Evolutionary conservation across 2,113 vertebrate genomes (phyloP), one percentile per base, ranked within the genome.

Genomic region (Equus quagga): DNA sequence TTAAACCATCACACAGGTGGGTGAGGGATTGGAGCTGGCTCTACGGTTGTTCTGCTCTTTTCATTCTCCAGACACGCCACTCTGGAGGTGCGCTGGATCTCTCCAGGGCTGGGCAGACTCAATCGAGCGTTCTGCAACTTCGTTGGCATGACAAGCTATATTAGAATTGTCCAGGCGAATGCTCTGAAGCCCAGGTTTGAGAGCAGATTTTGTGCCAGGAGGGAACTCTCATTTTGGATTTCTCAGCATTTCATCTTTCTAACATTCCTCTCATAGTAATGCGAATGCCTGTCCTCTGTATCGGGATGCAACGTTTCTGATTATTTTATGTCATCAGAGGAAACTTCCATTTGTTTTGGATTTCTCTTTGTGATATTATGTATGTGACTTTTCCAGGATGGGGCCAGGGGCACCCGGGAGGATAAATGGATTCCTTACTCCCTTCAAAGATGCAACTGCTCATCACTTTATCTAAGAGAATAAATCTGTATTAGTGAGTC

Each of bases 401-500:
- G 49, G 46, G 31, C 41, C 65, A 21, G 72, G 44, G 33, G 41
- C 44, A 60, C 95, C 69, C 36, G 33, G 79, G 73, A 93, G 87
- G 36, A 97, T 86, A 73, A 91, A 70, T 58, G 58, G 14, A 76
- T 91, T 91, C n/a, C 70, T 72, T 18, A 2, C 17, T 75, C 28
- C n/a, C n/a, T 91, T 97, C 62, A 82, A 88, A 97, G 91, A 85
- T 36, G 65, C 73, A 78, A 73, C 26, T 36, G 6, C 44, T 86
- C 49, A 44, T 91, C 89, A 26, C 60, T 24, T 62, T 56, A 85
- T 72, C 70, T 49, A 44, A 89, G 36, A 85, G 76, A 93, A 89
- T 94, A 96, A 93, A 72, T 97, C 82, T 95, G 86, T 91, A 19
- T 85, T 89, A 86, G 49, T 51, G 41, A 93, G 54, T 91, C 93